Evolutionary conservation across 2,888 invertebrate species (phyloP), one percentile per base, ranked within the genome.

Genomic region (Myopa tessellatipennis): DNA sequence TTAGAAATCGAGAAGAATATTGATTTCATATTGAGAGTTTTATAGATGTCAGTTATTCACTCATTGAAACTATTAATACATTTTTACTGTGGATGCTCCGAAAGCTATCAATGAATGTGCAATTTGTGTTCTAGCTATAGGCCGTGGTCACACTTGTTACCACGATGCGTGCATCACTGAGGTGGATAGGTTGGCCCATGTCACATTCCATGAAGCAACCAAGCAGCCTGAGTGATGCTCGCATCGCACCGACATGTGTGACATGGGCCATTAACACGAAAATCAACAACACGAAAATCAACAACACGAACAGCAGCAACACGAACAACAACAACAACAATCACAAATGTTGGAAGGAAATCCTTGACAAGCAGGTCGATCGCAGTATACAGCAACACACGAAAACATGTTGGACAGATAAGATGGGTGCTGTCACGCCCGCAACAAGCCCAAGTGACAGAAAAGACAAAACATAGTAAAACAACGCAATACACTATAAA

Each of bases 401-500:
- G 26, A 4, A 60, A 60, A 26, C 26, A 4, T 60, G 26, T 63
- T 36, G 26, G 63, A 63, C 63, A 36, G 34, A 8, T 36, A 63
- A 63, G 14, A 63, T 4, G 63, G 45, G 45, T 45, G 63, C 34
- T 63, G 63, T 63, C 63, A 36, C 45, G 63, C 34, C 63, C 34
- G 16, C 10, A 63, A 63, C 63, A 63, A 63, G 63, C 63, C 36
- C 6, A 36, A 36, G 36, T 63, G 63, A 36, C 63, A 63, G 63
- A 10, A 45, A 45, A 3, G 6, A 45, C 45, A 45, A 10, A 45
- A 45, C 6, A 45, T 45, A 1, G 10, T 8, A 3, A 45, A 45
- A 45, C 45, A 45, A 45, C 45, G 45, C 45, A 45, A 8, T 10
- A 45, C 45, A 10, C 7, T 1, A 45, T 6, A 45, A 45, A 45